Conservation (phyloP, 2,113 vertebrate species). For the Pan paniscus region DNA sequence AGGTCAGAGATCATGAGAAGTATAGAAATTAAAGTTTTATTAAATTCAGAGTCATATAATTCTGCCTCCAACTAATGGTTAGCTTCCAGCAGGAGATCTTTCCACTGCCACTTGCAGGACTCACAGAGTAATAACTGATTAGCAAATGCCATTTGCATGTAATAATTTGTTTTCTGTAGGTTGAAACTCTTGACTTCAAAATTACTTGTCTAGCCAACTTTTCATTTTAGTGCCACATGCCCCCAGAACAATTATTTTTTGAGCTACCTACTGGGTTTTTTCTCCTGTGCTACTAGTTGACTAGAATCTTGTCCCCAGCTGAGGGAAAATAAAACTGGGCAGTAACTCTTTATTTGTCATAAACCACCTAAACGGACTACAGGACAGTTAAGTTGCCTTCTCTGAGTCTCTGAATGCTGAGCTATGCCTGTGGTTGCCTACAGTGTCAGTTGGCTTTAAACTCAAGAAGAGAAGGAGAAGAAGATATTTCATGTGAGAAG, state of each 20-base stretch:
- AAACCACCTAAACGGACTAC: too few species aligned
- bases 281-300: background rate
- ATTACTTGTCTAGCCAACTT: background rate
- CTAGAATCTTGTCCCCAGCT: background rate
- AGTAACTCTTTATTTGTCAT: background rate
- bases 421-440: background rate
- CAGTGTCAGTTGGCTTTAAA: background rate
- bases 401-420: background rate
- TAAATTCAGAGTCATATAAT: background rate
- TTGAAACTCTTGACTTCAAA: background rate
- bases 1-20: background rate
- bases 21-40: background rate
- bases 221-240: background rate
- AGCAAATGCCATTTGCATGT: background rate
- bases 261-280: background rate
- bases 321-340: background rate
- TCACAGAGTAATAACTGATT: background rate
- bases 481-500: background rate
- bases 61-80: too few species aligned
- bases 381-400: fast-evolving
- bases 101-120: background rate
- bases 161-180: background rate
- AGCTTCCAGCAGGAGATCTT: background rate
- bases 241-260: fast-evolving
- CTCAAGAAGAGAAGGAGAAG: background rate